Base-by-base conservation (phyloP, 2,113 vertebrate genomes). In the Polypterus bichir region DNA sequence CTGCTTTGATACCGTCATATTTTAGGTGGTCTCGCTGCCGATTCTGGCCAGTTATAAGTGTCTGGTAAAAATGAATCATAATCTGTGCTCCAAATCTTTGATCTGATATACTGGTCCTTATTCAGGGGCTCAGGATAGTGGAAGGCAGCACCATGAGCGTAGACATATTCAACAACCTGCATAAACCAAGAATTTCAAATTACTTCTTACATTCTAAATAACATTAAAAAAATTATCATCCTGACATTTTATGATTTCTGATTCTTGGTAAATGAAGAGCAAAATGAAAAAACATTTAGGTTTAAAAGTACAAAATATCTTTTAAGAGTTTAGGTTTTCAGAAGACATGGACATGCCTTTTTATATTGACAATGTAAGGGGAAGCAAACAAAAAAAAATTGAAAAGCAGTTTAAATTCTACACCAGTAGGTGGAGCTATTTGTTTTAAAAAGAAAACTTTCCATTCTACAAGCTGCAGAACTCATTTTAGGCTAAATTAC, bases 1-100 rank as follows among this genome's bases (percentile, higher is more conserved):
- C 27, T 27, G 27, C 27, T 27, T 27, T 27, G 27, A 27, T 27
- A 27, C 27, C 27, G 27, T 27, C 27, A 27, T 4, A 74, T 77
- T 49, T 82, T 79, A 4, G 86, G 86, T 27, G 81, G 76, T n/a
- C 51, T 73, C 5, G 79, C 74, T 9, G 73, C 70, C 49, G 90
- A 84, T 6, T 79, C 89, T 0, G 92, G 91, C 94, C 92, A 98
- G 51, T 94, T 89, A 1, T 98, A 98, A 9, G 89, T 78, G 5
- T 98, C 96, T 0, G 94, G 94, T 63, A 96, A 72, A 74, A 98
- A 89, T 65, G 91, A 98, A 49, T 97, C 92, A 0, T 98, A 98
- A 5, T 88, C 66, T 2, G 86, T 94, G 74, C 73, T 77, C 92
- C 94, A 98, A 7, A 92, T 72, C 63, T 86, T 91, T 2, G 91